Percentiles rank a stretch among this genome's conserved stretches.
Conservation (phyloP, 2,113 vertebrate species). For the Pseudorasbora parva region DNA sequence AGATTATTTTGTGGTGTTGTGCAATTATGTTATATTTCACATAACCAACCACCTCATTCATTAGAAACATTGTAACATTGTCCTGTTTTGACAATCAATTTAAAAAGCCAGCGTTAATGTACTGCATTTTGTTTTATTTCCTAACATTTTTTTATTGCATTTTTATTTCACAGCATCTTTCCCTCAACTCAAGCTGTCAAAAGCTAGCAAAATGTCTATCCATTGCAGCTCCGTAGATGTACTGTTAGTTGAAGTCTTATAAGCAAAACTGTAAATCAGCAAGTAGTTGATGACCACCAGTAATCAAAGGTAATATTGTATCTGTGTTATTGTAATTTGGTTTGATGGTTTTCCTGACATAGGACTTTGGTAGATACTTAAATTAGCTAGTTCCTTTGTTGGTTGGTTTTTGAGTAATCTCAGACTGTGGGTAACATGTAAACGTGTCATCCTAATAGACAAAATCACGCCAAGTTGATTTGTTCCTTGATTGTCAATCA, state of each 20-base stretch:
- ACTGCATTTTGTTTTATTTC: neutral
- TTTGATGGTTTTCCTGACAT: slow-evolving; percentile 44
- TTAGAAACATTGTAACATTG: slow-evolving; percentile 4
- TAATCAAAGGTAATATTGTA: slow-evolving; percentile 39
- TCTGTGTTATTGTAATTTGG: slow-evolving; percentile 35
- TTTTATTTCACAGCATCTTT: neutral
- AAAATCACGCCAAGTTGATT: slow-evolving; percentile 45
- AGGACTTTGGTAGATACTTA: slow-evolving; percentile 31
- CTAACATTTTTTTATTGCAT: neutral
- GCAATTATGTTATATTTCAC: slow-evolving; percentile 48
- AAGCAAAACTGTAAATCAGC: slow-evolving; percentile 46
- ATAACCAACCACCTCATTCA: slow-evolving; percentile 25
- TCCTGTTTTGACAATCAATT: slow-evolving; percentile 66
- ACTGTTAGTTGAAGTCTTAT: slow-evolving; percentile 31
- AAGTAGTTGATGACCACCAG: slow-evolving; percentile 22
- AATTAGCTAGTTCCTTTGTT: slow-evolving; percentile 25
- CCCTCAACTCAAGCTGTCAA: neutral
- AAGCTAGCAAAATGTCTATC: neutral
- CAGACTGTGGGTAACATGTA: slow-evolving; percentile 27
- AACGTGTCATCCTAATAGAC: slow-evolving; percentile 38
- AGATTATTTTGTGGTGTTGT: slow-evolving; percentile 41
- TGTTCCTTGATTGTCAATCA: slow-evolving; percentile 43
- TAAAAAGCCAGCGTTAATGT: slow-evolving; percentile 35
- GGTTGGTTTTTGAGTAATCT: slow-evolving; percentile 39
- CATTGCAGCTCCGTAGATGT: neutral